phyloP scores from a whole-genome alignment of 1,140 invertebrate species.

The Riptortus pedestris region DNA sequence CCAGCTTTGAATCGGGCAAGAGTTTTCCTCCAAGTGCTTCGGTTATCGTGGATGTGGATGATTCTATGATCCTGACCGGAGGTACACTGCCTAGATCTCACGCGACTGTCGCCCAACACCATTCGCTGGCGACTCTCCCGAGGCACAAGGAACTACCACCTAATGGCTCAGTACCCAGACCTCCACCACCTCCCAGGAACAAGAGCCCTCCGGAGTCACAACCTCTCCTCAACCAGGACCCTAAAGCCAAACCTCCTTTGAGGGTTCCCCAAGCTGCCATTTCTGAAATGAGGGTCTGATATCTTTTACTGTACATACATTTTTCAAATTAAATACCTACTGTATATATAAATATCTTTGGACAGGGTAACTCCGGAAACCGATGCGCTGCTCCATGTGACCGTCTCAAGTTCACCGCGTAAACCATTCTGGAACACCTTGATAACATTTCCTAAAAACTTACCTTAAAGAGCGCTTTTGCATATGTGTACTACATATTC shows the following conservation, averaged over 20 bases:
- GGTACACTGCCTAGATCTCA: constrained; percentile 28
- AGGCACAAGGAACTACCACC: constrained; percentile 42
- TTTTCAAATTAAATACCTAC: constrained; percentile 5
- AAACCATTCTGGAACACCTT: no score
- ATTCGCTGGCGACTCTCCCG: constrained; percentile 36
- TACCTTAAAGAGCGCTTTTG: no score
- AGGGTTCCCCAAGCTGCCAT: constrained; percentile 63
- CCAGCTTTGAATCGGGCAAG: constrained; percentile 25
- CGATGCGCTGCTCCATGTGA: no score
- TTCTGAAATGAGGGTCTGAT: constrained; percentile 75
- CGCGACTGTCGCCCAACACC: constrained; percentile 23
- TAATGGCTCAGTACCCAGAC: constrained; percentile 45
- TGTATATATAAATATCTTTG: background rate
- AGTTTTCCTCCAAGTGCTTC: constrained; percentile 27
- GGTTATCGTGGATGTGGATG: constrained; percentile 68
- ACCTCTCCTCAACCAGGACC: constrained; percentile 38
- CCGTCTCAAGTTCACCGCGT: no score
- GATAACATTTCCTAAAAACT: no score
- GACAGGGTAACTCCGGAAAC: background rate
- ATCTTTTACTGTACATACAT: constrained; percentile 6
- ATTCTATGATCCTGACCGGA: constrained; percentile 54
- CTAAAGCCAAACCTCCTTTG: constrained; percentile 31
- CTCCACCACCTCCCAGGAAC: constrained; percentile 46
- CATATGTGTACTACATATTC: no score
- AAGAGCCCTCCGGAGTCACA: constrained; percentile 48